Conservation (phyloP, 2,113 vertebrate genomes). For the Oceanodroma tethys region DNA sequence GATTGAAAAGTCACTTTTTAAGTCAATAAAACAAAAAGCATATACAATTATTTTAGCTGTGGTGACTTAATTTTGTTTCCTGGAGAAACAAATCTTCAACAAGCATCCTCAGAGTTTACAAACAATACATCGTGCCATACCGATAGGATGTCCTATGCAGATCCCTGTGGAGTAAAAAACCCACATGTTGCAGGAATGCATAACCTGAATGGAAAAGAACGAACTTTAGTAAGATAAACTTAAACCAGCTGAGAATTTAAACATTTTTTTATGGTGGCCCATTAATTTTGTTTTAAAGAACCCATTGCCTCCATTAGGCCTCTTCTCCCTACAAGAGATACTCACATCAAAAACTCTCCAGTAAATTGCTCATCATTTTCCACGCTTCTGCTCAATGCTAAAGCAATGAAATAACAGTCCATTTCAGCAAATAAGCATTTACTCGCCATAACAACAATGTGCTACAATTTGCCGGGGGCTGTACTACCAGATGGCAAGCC, state of each 20-base stretch:
- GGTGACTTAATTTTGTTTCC: background rate
- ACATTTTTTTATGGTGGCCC: background rate
- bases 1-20: background rate
- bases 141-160: rapidly evolving
- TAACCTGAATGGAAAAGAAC: background rate
- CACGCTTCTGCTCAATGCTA: background rate
- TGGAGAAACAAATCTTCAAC: background rate
- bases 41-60: background rate
- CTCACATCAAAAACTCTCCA: background rate
- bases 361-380: background rate
- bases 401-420: background rate
- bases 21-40: background rate
- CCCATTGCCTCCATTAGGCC: background rate
- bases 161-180: background rate
- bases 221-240: background rate
- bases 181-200: background rate
- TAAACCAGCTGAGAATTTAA: background rate
- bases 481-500: background rate
- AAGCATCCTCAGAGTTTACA: background rate
- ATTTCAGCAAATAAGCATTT: background rate
- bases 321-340: background rate
- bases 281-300: background rate
- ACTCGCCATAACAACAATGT: background rate
- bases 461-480: background rate
- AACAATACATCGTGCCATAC: background rate